Evolutionary conservation across 2,113 vertebrate species (phyloP).

Genomic region (Carlito syrichta): DNA sequence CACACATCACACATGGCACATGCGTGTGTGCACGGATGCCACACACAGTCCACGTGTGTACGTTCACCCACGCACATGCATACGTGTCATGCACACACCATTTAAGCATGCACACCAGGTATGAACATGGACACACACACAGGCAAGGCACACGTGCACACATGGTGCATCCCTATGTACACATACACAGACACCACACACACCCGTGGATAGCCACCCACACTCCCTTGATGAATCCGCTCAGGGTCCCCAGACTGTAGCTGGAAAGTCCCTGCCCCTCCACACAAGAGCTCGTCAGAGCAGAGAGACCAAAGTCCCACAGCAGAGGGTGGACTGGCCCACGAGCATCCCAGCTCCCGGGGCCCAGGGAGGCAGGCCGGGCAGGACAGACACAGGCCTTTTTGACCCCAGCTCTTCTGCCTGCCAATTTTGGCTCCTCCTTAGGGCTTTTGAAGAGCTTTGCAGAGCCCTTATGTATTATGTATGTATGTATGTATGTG

Average conservation of each 20-base stretch:
- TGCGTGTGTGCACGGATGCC: neutral
- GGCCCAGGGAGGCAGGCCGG: neutral
- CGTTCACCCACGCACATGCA: fast-evolving
- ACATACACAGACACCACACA: too few species aligned
- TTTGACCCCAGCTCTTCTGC: neutral
- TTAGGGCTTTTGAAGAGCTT: neutral
- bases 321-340: fast-evolving
- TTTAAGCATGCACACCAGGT: neutral
- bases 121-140: neutral
- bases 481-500: too few species aligned
- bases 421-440: neutral
- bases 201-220: too few species aligned
- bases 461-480: too few species aligned
- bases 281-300: fast-evolving
- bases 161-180: too few species aligned
- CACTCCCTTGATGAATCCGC: too few species aligned
- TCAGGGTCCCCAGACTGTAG: neutral
- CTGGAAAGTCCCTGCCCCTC: neutral
- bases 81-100: neutral
- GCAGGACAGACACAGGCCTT: neutral
- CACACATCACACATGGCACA: neutral
- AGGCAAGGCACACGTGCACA: too few species aligned
- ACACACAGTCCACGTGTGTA: fast-evolving
- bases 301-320: too few species aligned
- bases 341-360: fast-evolving